Base-by-base conservation (phyloP, 2,113 vertebrate species). In the Hylia prasina region DNA sequence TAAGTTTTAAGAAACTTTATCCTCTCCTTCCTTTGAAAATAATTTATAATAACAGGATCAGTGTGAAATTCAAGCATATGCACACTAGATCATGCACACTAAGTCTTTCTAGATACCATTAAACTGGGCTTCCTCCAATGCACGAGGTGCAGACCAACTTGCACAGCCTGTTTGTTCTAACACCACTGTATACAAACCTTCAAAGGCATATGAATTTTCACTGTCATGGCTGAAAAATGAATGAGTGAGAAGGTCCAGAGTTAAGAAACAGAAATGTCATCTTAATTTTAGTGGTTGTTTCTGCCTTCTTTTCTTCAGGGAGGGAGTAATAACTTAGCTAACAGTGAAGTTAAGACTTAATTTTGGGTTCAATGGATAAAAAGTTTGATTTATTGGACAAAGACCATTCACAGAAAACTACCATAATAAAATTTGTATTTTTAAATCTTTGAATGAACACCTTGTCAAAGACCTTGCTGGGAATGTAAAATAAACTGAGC, bases 111-210 rank as follows among this genome's bases (percentile, higher is more conserved):
- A 39, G 28, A 16, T 35, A 48, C 39, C 54, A 35, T 35, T 58
- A 44, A 73, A 81, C 18, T 10, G 6, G 12, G 37, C 16, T 78
- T 91, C 15, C 16, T 65, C 27, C 50, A 65, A 15, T 9, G 42
- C 23, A 70, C 0, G 0, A n/a, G 20, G 10, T 40, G 18, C 7
- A 66, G 47, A 20, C 35, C 27, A 71, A 11, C 25, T 71, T n/a
- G 69, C 6, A 10, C 23, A 80, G 60, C 5, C 19, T 54, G 16
- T 4, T 45, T 65, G 10, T 56, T 77, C 45, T 87, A 22, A 15
- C n/a, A 61, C 6, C 19, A 48, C 6, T 44, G 13, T 28, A 27
- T 14, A 17, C 5, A 69, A 72, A 60, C 15, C 44, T 24, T 56
- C 50, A 54, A 58, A 84, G 15, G 11, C 27, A 19, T 64, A 3